Evolutionary conservation across 2,797 vertebrate species (phyloP).

Genomic region (Pachyuromys duprasi): DNA sequence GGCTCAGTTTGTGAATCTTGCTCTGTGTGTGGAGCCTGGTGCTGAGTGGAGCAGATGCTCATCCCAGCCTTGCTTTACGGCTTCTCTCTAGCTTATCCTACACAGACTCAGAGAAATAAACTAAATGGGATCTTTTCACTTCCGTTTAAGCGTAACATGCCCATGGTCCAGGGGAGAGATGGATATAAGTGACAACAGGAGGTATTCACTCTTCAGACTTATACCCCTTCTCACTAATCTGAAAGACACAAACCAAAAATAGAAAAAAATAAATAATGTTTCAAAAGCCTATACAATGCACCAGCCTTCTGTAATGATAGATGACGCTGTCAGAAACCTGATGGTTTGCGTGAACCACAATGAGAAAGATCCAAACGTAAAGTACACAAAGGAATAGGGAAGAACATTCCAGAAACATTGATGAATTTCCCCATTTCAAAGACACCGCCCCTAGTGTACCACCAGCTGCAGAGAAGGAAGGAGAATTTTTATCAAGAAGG

Average conservation of each 20-base stretch:
- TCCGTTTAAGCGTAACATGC: constrained; percentile 27
- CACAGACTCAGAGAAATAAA: neutral
- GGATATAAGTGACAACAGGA: neutral
- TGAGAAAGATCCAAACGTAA: constrained; percentile 63
- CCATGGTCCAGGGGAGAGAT: neutral
- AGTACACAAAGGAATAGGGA: constrained; percentile 74
- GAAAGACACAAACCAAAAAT: constrained; percentile 62
- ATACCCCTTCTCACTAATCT: constrained; percentile 16
- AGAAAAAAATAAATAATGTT: neutral
- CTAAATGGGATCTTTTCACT: neutral
- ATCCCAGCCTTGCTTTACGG: neutral
- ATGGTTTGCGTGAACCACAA: constrained; percentile 43
- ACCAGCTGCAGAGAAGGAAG: neutral
- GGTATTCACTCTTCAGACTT: constrained; percentile 49
- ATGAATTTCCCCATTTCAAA: constrained; percentile 44
- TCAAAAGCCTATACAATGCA: neutral
- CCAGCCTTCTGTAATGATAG: constrained; percentile 32
- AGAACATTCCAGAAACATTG: constrained; percentile 42
- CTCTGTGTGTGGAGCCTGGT: neutral
- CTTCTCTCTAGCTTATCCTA: neutral
- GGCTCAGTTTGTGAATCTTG: neutral
- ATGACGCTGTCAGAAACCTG: constrained; percentile 49
- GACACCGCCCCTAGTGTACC: constrained; percentile 13
- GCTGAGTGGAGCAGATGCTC: neutral
- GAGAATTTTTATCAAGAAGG: constrained; percentile 47